Percentiles rank a stretch among this genome's conserved stretches.
These are phyloP conservation scores for Intellagama lesueurii DNA, from an alignment of 2,797 vertebrate genomes.

Conservation along the genomic window DNA sequence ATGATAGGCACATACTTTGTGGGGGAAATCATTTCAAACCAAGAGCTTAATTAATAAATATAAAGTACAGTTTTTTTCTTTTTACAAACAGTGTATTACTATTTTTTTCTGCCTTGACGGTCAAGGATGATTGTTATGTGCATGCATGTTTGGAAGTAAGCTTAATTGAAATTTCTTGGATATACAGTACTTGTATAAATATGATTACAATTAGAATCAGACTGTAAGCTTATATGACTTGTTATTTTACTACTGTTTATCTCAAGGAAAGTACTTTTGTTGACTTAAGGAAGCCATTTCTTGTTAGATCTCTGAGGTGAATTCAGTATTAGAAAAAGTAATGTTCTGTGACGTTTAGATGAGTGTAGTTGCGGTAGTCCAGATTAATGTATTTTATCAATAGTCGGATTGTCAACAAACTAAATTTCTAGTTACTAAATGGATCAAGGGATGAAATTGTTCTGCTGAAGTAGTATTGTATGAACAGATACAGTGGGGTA, in stretches of 20 bases:
- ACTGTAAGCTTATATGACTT: background rate
- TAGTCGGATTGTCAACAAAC: conserved; percentile 56
- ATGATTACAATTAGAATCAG: background rate
- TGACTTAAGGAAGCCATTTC: too few relatives aligned
- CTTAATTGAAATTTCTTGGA: background rate
- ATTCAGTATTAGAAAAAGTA: conserved; percentile 52
- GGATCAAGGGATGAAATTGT: conserved; percentile 61
- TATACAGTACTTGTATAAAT: background rate
- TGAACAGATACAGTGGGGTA: conserved; percentile 17
- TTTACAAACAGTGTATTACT: too few relatives aligned
- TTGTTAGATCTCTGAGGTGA: background rate
- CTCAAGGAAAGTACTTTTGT: conserved; percentile 35
- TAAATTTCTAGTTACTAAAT: conserved; percentile 61
- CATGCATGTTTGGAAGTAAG: background rate
- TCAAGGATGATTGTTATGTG: too few relatives aligned
- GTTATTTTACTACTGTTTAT: too few relatives aligned
- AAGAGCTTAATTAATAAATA: too few relatives aligned
- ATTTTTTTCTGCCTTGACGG: too few relatives aligned
- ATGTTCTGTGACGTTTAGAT: conserved; percentile 52
- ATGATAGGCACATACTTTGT: too few relatives aligned
- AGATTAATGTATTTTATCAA: conserved; percentile 34
- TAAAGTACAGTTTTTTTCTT: too few relatives aligned
- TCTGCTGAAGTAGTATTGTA: conserved; percentile 56
- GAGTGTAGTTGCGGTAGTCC: background rate
- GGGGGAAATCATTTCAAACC: too few relatives aligned